Evolutionary conservation across 2,113 vertebrate species (phyloP).

Genomic region (Macaca nemestrina): DNA sequence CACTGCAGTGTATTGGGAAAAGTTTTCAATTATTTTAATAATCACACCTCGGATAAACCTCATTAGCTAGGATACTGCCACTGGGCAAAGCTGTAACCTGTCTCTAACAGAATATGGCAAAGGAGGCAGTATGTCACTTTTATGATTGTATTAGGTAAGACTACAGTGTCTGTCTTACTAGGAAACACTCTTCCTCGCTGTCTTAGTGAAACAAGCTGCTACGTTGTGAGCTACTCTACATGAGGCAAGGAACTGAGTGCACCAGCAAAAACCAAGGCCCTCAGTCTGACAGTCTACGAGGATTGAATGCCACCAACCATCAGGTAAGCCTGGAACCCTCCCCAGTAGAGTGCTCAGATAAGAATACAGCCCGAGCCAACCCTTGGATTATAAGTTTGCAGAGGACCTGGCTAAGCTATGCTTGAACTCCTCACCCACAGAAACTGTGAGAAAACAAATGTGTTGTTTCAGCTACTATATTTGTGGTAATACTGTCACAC

Average conservation of each 20-base stretch:
- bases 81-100: background rate
- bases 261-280: background rate
- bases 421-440: background rate
- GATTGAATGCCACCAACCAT: background rate
- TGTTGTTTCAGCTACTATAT: background rate
- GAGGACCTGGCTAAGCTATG: background rate
- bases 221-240: background rate
- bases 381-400: background rate
- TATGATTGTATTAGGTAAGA: background rate
- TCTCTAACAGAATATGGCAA: background rate
- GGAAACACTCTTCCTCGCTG: background rate
- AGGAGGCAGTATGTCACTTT: background rate
- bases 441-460: conserved; percentile 21
- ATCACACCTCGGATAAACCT: no score
- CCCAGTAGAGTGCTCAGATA: background rate
- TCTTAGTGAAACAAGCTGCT: background rate
- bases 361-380: background rate
- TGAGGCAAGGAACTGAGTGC: background rate
- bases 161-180: background rate
- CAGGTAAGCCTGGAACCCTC: background rate
- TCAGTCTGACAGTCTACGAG: background rate
- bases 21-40: no score
- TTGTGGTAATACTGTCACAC: background rate
- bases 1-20: no score
- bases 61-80: no score